A percentile compares a stretch with the other conserved stretches of the same genome.
Conservation (phyloP, 2,113 vertebrate genomes). For the Vulpes lagopus region DNA sequence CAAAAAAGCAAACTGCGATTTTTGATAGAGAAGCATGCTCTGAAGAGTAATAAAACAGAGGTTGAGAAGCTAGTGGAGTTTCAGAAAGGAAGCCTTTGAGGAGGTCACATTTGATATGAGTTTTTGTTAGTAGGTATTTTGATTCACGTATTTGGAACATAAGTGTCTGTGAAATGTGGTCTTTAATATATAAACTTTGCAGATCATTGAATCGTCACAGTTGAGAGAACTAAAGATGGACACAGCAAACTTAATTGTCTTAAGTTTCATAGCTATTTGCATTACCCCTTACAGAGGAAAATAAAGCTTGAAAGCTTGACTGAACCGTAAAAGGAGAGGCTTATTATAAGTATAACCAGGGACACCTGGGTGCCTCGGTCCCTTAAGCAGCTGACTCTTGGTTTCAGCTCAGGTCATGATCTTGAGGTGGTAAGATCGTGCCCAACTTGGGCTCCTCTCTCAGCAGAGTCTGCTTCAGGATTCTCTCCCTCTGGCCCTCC, state of each 20-base stretch:
- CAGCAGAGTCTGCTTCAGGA: not conserved
- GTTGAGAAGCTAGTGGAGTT: not conserved
- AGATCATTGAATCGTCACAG: constrained; percentile 41
- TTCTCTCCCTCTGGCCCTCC: not conserved
- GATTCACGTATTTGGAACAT: not conserved
- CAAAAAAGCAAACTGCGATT: not conserved
- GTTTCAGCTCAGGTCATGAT: not conserved
- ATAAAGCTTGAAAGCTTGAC: constrained; percentile 37
- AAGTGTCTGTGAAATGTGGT: not conserved
- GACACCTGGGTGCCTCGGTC: not conserved
- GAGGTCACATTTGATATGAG: not conserved
- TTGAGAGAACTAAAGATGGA: constrained; percentile 52
- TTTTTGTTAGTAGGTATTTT: constrained; percentile 5
- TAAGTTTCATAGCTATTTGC: constrained; percentile 6
- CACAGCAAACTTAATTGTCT: constrained; percentile 54
- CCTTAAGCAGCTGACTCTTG: not conserved
- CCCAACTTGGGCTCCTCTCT: not conserved
- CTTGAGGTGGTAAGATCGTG: not conserved
- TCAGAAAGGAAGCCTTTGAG: not conserved
- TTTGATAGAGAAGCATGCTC: not conserved
- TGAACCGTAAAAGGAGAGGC: not conserved
- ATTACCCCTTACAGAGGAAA: not conserved
- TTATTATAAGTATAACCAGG: constrained; percentile 26
- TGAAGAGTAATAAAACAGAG: not conserved
- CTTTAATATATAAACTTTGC: constrained; percentile 24